A percentile compares a stretch with the other conserved stretches of the same genome.
Conservation (phyloP, 2,888 invertebrate genomes). For the Agrochola macilenta region DNA sequence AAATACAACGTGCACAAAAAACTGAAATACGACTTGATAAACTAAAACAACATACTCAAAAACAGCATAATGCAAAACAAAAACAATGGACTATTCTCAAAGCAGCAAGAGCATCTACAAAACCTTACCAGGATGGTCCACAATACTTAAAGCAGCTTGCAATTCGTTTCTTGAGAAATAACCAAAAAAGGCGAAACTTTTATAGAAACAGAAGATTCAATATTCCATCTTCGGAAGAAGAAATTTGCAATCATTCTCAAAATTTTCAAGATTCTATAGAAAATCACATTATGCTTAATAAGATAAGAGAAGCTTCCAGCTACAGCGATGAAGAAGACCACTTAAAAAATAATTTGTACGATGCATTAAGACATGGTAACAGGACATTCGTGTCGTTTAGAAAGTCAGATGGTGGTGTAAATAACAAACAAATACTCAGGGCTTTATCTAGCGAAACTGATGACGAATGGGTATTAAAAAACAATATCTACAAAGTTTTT, state of each 20-base stretch:
- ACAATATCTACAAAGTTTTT: constrained; percentile 56
- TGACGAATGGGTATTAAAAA: constrained; percentile 52
- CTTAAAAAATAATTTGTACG: constrained; percentile 42
- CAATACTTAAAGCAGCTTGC: constrained; percentile 24
- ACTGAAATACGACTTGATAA: background rate
- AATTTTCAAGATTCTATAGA: background rate
- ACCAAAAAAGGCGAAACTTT: background rate
- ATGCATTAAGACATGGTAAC: constrained; percentile 47
- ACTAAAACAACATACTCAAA: constrained; percentile 2
- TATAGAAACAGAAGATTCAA: constrained; percentile 30
- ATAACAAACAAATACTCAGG: background rate
- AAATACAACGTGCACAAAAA: background rate
- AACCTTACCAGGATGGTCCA: background rate
- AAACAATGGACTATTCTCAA: background rate
- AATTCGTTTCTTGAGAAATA: constrained; percentile 19
- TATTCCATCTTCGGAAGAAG: constrained; percentile 17
- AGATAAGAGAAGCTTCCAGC: constrained; percentile 44
- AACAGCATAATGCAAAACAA: background rate
- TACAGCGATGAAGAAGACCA: constrained; percentile 52
- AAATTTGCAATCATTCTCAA: background rate
- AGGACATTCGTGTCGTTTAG: constrained; percentile 21
- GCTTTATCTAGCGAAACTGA: constrained; percentile 33
- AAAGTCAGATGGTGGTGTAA: background rate
- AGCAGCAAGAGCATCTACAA: background rate
- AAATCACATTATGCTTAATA: constrained; percentile 27